A percentile compares a stretch with the other conserved stretches of the same genome.
Evolutionary conservation across 2,888 invertebrate genomes (phyloP).

Genomic region (Lycaena phlaeas): DNA sequence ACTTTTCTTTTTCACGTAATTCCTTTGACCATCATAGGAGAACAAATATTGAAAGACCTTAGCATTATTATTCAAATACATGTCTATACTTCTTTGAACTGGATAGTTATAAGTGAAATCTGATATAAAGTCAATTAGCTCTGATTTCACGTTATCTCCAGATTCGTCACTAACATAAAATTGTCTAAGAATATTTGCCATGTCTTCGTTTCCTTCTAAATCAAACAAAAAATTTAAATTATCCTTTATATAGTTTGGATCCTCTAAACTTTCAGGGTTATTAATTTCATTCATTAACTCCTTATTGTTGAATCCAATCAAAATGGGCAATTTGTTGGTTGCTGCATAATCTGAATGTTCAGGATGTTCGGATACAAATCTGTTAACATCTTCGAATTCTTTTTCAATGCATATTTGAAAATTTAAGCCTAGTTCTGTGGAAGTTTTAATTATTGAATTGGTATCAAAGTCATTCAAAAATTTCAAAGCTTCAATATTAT

Average conservation of each 20-base stretch:
- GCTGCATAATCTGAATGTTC: slow-evolving; percentile 26
- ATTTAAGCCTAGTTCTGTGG: slow-evolving; percentile 18
- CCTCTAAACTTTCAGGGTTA: slow-evolving; percentile 21
- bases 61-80: slow-evolving; percentile 20
- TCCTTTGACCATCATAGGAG: slow-evolving; percentile 28
- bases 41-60: slow-evolving; percentile 31
- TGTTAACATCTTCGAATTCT: slow-evolving; percentile 28
- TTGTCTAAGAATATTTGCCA: slow-evolving; percentile 20
- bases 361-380: slow-evolving; percentile 30
- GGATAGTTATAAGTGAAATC: slow-evolving; percentile 29
- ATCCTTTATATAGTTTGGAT: slow-evolving; percentile 19
- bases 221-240: slow-evolving; percentile 11
- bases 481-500: slow-evolving; percentile 27
- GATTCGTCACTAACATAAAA: slow-evolving; percentile 39
- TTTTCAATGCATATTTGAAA: slow-evolving; percentile 38
- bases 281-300: slow-evolving; percentile 25
- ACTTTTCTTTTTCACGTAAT: slow-evolving; percentile 14
- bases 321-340: slow-evolving; percentile 27
- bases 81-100: slow-evolving; percentile 22
- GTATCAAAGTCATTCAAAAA: slow-evolving; percentile 26
- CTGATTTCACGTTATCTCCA: slow-evolving; percentile 13
- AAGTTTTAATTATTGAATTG: slow-evolving; percentile 26
- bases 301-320: slow-evolving; percentile 34
- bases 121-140: slow-evolving; percentile 25
- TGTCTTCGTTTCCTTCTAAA: slow-evolving; percentile 11